Conservation (phyloP, 92 coral and sea anemone species). For the Umimayanthus chanpuru region DNA sequence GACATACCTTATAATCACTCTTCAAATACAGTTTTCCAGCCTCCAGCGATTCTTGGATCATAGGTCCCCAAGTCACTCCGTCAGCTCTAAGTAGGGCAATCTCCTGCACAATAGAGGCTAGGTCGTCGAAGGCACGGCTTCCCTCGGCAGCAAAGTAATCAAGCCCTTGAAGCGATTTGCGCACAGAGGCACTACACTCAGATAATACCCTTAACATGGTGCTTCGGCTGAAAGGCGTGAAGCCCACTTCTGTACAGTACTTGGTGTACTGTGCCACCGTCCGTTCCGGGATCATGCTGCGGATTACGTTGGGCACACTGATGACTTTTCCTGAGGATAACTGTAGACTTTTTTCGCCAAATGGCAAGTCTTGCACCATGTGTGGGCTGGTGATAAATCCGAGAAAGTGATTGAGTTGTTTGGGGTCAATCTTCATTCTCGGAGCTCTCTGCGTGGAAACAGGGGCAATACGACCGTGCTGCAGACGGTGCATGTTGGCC, state of each 20-base stretch:
- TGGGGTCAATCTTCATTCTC: neutral
- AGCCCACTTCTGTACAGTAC: constrained; percentile 26
- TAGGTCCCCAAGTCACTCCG: neutral
- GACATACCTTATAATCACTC: constrained; percentile 20
- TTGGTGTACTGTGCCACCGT: constrained; percentile 32
- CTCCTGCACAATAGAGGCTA: constrained; percentile 2
- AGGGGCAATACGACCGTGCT: constrained; percentile 3
- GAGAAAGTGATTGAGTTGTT: constrained; percentile 6
- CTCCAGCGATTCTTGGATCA: constrained; percentile 1
- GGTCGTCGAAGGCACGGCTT: constrained; percentile 36
- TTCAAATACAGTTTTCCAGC: neutral
- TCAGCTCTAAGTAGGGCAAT: constrained; percentile 1
- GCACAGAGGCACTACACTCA: constrained; percentile 33
- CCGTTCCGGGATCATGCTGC: constrained; percentile 32
- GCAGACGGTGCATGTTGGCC: too few relatives aligned
- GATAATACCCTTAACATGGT: constrained; percentile 11
- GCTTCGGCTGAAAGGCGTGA: neutral
- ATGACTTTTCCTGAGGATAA: constrained; percentile 6
- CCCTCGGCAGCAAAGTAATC: constrained; percentile 41
- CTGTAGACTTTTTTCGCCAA: constrained; percentile 10
- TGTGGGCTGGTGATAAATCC: constrained; percentile 20
- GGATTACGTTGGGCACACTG: constrained; percentile 32
- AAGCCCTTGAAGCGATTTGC: constrained; percentile 39
- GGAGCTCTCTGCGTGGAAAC: neutral
- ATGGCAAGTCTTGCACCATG: constrained; percentile 34